Base-by-base conservation (phyloP, 2,888 invertebrate genomes). In the Macrosoma leucophasiata region DNA sequence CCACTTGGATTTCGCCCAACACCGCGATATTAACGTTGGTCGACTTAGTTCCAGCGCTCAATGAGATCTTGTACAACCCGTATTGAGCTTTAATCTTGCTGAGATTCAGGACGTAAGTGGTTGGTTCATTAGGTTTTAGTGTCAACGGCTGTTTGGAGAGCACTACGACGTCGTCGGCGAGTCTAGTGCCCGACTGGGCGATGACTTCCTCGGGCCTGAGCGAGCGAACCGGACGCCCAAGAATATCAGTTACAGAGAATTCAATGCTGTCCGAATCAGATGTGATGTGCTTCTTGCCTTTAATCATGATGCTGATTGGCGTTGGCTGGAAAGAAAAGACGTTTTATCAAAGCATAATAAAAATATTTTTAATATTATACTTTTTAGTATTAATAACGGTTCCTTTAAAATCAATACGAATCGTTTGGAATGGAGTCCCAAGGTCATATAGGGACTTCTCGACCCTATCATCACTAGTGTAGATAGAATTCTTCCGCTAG, bases 231-330 rank as follows among this genome's bases (percentile, higher is more conserved):
- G 92, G 86, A 30, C 89, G 87, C 0, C 94, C 95, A 4, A 95
- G 70, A 24, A 95, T 74, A 72, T 94, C 91, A 1, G 91, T 90
- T 30, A 94, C 87, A 36, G 88, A 88, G 22, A 94, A 86, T 23
- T 87, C 87, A 1, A 96, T 87, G 3, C 87, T 81, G n/a, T 94
- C 92, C 4, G 91, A 88, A 6, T 92, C 89, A 0, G 88, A 74
- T 2, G 93, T 91, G 21, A 97, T 87, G 62, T 92, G 91, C 26
- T 92, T 90, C 57, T 89, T 89, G 49, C 94, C 93, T 46, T 91
- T 89, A 43, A 96, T 84, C 2, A 92, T 88, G 36, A 97, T 90
- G 59, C 93, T 92, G 41, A 96, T 89, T 5, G 97, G 97, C n/a
- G 94, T 86, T 26, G 93, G 88, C 88, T 89, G 75, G 5, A 18